A percentile compares a stretch with the other conserved stretches of the same genome.
phyloP scores from a whole-genome alignment of 2,113 vertebrate species.

The Pycnonotus jocosus region DNA sequence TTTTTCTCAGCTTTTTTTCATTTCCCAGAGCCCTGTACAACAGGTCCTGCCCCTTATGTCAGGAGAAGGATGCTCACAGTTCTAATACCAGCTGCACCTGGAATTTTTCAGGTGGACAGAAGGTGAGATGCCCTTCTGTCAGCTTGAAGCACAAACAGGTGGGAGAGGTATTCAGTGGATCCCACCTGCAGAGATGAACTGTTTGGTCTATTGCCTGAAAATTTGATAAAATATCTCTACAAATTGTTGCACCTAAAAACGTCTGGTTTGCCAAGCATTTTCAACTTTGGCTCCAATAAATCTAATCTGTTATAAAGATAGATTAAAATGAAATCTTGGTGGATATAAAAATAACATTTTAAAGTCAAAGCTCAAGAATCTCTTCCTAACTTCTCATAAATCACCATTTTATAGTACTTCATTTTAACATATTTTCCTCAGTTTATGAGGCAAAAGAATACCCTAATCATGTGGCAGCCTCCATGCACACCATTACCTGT shows the following conservation, averaged over 20 bases:
- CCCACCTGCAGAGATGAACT: not conserved
- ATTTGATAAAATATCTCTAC: not conserved
- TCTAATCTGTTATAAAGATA: constrained; percentile 18
- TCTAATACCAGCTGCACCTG: not conserved
- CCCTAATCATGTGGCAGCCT: constrained; percentile 45
- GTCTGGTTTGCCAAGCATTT: not conserved
- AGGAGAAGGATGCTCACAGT: not conserved
- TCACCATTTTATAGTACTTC: constrained; percentile 42
- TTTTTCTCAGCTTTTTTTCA: not conserved
- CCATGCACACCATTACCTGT: constrained; percentile 47
- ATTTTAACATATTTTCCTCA: constrained; percentile 55
- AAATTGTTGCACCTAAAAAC: not conserved
- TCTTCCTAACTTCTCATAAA: constrained; percentile 47
- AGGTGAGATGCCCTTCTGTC: not conserved
- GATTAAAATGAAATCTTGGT: constrained; percentile 54
- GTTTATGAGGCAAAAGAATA: constrained; percentile 64
- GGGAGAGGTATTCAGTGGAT: not conserved
- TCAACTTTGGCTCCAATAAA: constrained; percentile 17
- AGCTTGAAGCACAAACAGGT: not conserved
- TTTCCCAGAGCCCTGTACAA: not conserved
- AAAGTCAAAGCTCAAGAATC: constrained; percentile 44
- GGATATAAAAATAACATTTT: constrained; percentile 62
- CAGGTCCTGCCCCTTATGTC: not conserved
- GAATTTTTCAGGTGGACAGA: not conserved
- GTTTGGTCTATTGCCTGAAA: not conserved